Conservation (phyloP, 2,888 invertebrate species). For the Seira ritae region DNA sequence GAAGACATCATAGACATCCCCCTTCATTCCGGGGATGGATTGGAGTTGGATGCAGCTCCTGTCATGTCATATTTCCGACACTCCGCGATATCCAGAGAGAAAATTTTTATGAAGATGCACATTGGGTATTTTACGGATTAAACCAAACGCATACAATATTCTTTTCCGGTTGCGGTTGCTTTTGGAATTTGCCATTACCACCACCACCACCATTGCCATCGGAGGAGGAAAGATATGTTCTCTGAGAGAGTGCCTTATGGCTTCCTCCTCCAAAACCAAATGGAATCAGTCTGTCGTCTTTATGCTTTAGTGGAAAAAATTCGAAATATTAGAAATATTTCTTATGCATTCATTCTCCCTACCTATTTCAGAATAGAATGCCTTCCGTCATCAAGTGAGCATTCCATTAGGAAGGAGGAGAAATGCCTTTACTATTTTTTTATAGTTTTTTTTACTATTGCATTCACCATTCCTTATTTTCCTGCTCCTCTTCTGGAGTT, state of each 20-base stretch:
- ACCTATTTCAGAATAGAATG: conserved; percentile 2
- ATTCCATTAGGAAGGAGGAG: not conserved
- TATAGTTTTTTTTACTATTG: not conserved
- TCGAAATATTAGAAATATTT: conserved; percentile 7
- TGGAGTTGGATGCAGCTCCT: not conserved
- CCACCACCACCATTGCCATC: not conserved
- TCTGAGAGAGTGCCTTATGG: not conserved
- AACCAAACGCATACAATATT: not conserved
- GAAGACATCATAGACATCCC: too few relatives aligned
- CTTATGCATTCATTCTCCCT: not conserved
- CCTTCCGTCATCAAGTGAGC: not conserved
- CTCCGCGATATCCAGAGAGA: not conserved
- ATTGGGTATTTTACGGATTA: not conserved
- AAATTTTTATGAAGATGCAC: too few relatives aligned
- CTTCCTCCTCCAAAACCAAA: conserved; percentile 18
- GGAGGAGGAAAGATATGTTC: not conserved
- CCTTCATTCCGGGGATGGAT: not conserved
- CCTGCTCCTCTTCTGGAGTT: not conserved
- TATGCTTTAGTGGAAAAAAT: not conserved
- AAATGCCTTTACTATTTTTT: conserved; percentile 11
- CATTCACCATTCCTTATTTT: not conserved
- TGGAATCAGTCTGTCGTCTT: conserved; percentile 41
- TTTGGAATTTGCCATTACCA: conserved; percentile 5
- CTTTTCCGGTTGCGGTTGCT: too few relatives aligned
- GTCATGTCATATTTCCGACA: not conserved